Base-by-base conservation (phyloP, 1,140 invertebrate species). In the Macrosteles quadrilineatus region DNA sequence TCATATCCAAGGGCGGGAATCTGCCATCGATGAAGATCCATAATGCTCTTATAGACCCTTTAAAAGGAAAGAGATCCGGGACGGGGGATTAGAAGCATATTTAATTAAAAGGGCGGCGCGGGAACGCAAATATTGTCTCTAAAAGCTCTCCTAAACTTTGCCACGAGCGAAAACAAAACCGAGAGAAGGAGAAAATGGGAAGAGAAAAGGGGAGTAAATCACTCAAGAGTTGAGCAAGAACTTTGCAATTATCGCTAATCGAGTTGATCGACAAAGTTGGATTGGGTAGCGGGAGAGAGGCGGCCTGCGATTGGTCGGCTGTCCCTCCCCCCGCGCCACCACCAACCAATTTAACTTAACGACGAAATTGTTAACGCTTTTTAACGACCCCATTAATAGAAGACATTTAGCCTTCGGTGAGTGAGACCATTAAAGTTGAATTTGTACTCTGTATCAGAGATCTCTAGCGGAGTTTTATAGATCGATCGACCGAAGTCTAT, bases 201-300 rank as follows among this genome's bases (percentile, higher is more conserved):
- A 36, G 21, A 59, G 27, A 14, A 4, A 59, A 14, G 47, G 47
- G 47, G 14, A 50, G 14, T 50, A 50, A 50, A 50, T 50, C 47
- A 50, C 47, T 50, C 21, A 50, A 50, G n/a, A 50, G 47, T 50
- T 50, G 47, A 4, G n/a, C 27, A 27, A 59, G 55, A 59, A 59
- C 55, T 59, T 59, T 59, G 12, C 55, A 59, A 59, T 59, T 59
- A 59, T 14, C 27, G 14, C 47, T 59, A 59, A 59, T 59, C 55
- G 55, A 59, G 55, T 59, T 59, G 21, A 59, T 27, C 21, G 25
- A 59, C 21, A 21, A 59, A 59, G 55, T 59, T 59, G 21, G 55
- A 59, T 59, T 59, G 55, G 55, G 9, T 59, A 25, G 27, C 14
- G 55, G 6, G 17, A 4, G 47, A 59, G 21, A 59, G 11, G 55